A percentile compares a stretch with the other conserved stretches of the same genome.
These are phyloP conservation scores for Nannobrachium achirus DNA, from an alignment of 2,113 vertebrate species.

Conservation along the genomic window DNA sequence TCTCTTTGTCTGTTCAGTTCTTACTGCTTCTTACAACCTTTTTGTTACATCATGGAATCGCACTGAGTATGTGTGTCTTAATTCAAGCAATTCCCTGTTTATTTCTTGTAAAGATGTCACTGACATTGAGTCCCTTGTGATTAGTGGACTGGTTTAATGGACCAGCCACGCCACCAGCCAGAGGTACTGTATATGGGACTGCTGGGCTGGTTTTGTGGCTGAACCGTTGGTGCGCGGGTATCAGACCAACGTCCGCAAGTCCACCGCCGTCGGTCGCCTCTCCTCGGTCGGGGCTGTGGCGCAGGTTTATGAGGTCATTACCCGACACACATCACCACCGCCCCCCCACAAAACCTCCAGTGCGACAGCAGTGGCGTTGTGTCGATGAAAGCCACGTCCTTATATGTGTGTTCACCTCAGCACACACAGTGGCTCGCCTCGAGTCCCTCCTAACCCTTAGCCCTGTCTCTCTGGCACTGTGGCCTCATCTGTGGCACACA, in stretches of 20 bases:
- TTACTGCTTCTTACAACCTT: neutral
- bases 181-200: too few relatives aligned
- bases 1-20: slow-evolving; percentile 11
- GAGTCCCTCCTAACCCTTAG: neutral
- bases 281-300: slow-evolving; percentile 36
- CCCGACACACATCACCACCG: slow-evolving; percentile 4
- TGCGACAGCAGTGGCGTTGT: too few relatives aligned
- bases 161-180: too few relatives aligned
- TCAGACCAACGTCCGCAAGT: slow-evolving; percentile 57
- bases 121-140: slow-evolving; percentile 11
- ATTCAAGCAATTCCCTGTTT: neutral
- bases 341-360: too few relatives aligned
- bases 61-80: neutral
- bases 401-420: too few relatives aligned
- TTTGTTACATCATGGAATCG: neutral
- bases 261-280: slow-evolving; percentile 34
- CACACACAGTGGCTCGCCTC: slow-evolving; percentile 8
- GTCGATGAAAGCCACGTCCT: too few relatives aligned
- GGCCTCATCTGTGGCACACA: slow-evolving; percentile 31
- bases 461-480: slow-evolving; percentile 10
- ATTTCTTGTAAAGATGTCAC: slow-evolving; percentile 3
- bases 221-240: slow-evolving; percentile 50
- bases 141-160: slow-evolving; percentile 42
- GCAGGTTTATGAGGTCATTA: slow-evolving; percentile 61
- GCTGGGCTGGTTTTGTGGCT: slow-evolving; percentile 56